A percentile compares a stretch with the other conserved stretches of the same genome.
phyloP scores from a whole-genome alignment of 2,888 invertebrate genomes.

The Liopterus haemorrhoidalis region DNA sequence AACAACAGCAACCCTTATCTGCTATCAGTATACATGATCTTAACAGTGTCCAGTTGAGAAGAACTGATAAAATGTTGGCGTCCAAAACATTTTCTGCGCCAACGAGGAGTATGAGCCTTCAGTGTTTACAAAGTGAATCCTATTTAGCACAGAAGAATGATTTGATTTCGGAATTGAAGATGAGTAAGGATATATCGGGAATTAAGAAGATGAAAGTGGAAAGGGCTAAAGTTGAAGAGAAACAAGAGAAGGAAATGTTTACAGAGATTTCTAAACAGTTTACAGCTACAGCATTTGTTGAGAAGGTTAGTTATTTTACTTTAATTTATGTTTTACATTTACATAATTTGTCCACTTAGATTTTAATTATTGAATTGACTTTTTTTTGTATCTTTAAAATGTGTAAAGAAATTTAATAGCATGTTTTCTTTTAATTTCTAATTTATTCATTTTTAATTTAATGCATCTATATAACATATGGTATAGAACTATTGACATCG shows the following conservation, averaged over 20 bases:
- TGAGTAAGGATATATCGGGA: slow-evolving; percentile 89
- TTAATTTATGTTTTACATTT: too few relatives aligned
- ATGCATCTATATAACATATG: not conserved
- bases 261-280: slow-evolving; percentile 80
- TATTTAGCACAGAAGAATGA: slow-evolving; percentile 75
- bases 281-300: slow-evolving; percentile 79
- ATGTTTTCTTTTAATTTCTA: not conserved
- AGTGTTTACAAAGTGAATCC: slow-evolving; percentile 64
- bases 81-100: slow-evolving; percentile 79
- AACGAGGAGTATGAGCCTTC: slow-evolving; percentile 68
- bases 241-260: slow-evolving; percentile 75
- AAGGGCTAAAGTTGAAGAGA: slow-evolving; percentile 75
- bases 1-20: slow-evolving; percentile 70
- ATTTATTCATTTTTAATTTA: slow-evolving; percentile 1
- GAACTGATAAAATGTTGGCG: slow-evolving; percentile 68
- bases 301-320: slow-evolving; percentile 62
- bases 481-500: too few relatives aligned
- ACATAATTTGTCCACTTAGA: not conserved
- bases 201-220: slow-evolving; percentile 90
- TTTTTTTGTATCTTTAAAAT: not conserved
- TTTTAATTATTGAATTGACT: not conserved
- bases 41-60: slow-evolving; percentile 72
- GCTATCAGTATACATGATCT: slow-evolving; percentile 84
- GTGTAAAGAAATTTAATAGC: not conserved
- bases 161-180: slow-evolving; percentile 85